These are phyloP conservation scores for Dryocosmus kuriphilus DNA, from an alignment of 2,888 invertebrate species.

Conservation along the genomic window DNA sequence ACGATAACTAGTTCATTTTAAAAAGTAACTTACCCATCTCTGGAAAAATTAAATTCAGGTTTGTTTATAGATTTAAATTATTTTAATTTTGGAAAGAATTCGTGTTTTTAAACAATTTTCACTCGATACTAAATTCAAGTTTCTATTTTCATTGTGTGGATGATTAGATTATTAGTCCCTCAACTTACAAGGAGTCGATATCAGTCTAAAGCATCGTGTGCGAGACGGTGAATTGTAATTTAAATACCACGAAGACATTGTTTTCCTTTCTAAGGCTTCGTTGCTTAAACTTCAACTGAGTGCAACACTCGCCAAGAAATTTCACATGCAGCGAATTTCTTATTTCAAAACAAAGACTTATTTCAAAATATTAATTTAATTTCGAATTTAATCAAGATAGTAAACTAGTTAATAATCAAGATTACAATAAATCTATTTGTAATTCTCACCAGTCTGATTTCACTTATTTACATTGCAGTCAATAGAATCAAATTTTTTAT, in stretches of 20 bases:
- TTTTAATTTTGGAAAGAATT: no score
- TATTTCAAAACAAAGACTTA: constrained; percentile 13
- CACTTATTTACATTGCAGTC: no score
- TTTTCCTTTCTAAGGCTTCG: constrained; percentile 30
- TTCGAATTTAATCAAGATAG: background rate
- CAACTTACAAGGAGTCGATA: background rate
- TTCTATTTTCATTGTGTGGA: no score
- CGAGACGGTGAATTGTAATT: constrained; percentile 22
- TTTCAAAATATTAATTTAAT: constrained; percentile 1
- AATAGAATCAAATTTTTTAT: no score
- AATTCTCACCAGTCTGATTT: no score
- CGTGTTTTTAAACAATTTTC: no score
- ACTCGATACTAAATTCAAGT: no score
- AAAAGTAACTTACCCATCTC: no score
- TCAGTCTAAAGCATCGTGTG: background rate
- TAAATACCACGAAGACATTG: constrained; percentile 27
- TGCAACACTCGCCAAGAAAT: constrained; percentile 13
- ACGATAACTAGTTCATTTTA: no score
- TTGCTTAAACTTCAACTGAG: constrained; percentile 19
- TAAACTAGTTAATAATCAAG: no score
- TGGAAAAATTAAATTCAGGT: no score
- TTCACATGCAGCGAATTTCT: constrained; percentile 22
- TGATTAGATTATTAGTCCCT: background rate
- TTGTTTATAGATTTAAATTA: no score
- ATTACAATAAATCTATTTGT: background rate